Percentiles rank a stretch among this genome's conserved stretches.
These are phyloP conservation scores for Bombylius discolor DNA, from an alignment of 2,888 invertebrate species.

Conservation along the genomic window DNA sequence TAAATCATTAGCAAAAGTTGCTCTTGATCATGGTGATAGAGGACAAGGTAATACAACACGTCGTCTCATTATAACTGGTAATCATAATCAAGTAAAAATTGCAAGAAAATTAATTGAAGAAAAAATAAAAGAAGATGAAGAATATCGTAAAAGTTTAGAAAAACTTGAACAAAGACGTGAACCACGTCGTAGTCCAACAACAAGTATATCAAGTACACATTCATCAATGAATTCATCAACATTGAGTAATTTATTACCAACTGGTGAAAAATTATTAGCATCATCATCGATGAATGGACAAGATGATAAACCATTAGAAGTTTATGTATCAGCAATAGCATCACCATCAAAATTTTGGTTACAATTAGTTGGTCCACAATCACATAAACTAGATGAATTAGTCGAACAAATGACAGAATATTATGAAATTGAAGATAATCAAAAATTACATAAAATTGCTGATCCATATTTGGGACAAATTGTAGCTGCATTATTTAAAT, in stretches of 20 bases:
- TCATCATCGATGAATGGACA: slow-evolving; percentile 17
- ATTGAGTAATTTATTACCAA: slow-evolving; percentile 23
- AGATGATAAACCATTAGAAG: slow-evolving; percentile 50
- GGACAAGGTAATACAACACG: slow-evolving; percentile 22
- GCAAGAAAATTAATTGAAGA: slow-evolving; percentile 61
- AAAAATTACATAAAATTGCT: slow-evolving; percentile 45
- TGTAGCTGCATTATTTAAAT: slow-evolving; percentile 71
- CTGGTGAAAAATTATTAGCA: slow-evolving; percentile 26
- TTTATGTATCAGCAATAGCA: slow-evolving; percentile 75
- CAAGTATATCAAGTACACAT: slow-evolving; percentile 31
- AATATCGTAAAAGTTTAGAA: slow-evolving; percentile 37
- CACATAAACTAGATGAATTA: slow-evolving; percentile 63
- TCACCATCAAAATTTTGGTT: slow-evolving; percentile 76
- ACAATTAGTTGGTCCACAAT: slow-evolving; percentile 64
- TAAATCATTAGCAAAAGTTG: slow-evolving; percentile 58
- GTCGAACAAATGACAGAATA: slow-evolving; percentile 73
- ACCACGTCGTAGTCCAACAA: slow-evolving; percentile 38
- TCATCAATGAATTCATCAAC: slow-evolving; percentile 33
- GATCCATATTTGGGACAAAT: slow-evolving; percentile 58
- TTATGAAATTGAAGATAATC: slow-evolving; percentile 53
- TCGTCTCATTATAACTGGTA: slow-evolving; percentile 46
- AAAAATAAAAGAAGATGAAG: slow-evolving; percentile 46
- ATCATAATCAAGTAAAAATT: slow-evolving; percentile 56
- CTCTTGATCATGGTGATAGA: slow-evolving; percentile 40
- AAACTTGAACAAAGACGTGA: slow-evolving; percentile 38